Base-by-base conservation (phyloP, 2,888 invertebrate species). In the Onthophagus sagittarius region DNA sequence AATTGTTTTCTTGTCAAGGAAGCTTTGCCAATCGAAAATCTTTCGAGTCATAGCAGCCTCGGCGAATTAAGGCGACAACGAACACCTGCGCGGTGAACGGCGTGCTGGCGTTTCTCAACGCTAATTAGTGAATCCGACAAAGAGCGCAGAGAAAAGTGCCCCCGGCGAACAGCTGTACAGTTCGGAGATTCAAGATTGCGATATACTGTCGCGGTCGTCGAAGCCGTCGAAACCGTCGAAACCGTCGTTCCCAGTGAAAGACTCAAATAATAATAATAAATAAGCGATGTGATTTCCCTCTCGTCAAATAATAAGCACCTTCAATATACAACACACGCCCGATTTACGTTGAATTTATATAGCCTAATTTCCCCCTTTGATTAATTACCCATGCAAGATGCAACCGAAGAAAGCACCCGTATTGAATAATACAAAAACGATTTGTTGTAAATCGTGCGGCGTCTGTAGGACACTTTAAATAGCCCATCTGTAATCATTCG, bases 41-140 rank as follows among this genome's bases (percentile, higher is more conserved):
- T 53, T 53, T 53, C 39, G 39, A 53, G 39, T 53, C 39, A 53
- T 53, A 53, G 39, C 39, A 53, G 75, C 77, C 67, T 75, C 77
- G 78, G 77, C 78, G 74, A 78, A 80, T 79, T 77, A 77, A 79
- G 77, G 76, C 77, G 76, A 75, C 75, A 23, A 76, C 76, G 81
- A 81, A 81, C 81, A 81, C 81, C 80, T 81, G 81, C 81, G 77
- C 75, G 75, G 77, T 72, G 76, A 76, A 75, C 74, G 76, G 76
- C 77, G 76, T 78, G 75, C 75, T 73, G 76, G 76, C 77, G 76
- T 78, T 78, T 77, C 78, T 78, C 76, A 77, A 78, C 76, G 76
- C 74, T 78, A 79, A 79, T 78, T 79, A 79, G 77, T 77, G 77
- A 79, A 77, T 78, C 76, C 77, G 76, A 75, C 73, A 77, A 75